Conservation (phyloP, 64 coral and sea anemone genomes). For the Acropora yongei region DNA sequence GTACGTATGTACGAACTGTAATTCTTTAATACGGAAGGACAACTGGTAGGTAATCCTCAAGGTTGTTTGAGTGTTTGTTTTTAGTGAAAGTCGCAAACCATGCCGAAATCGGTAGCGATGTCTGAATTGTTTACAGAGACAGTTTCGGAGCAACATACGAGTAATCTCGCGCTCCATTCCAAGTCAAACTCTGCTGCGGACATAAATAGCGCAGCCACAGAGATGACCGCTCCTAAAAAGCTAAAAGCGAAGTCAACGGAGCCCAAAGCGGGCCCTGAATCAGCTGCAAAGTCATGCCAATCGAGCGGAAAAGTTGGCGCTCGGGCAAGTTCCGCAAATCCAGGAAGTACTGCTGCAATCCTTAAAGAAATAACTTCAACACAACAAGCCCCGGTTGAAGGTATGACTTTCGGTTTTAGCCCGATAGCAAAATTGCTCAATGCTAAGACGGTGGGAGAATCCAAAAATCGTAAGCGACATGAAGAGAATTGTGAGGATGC, state of each 20-base stretch:
- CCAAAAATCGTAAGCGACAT: background rate
- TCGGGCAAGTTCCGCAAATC: background rate
- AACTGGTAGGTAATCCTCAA: no score
- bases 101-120: no score
- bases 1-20: background rate
- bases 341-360: background rate
- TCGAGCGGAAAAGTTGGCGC: background rate
- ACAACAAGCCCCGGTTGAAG: background rate
- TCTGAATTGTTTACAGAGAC: no score
- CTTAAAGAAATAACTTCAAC: slow-evolving; percentile 7
- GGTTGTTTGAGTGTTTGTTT: no score
- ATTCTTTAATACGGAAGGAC: no score
- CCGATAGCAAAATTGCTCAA: slow-evolving; percentile 19
- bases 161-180: background rate
- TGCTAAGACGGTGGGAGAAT: background rate
- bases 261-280: background rate
- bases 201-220: background rate
- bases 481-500: background rate
- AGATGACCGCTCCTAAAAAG: background rate
- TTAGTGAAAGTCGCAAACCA: background rate
- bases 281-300: background rate
- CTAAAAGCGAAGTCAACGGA: background rate
- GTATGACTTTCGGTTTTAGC: slow-evolving; percentile 5
- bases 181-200: background rate
- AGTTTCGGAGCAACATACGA: background rate